phyloP scores from a whole-genome alignment of 2,797 vertebrate genomes.

The Chromobotia macracanthus region DNA sequence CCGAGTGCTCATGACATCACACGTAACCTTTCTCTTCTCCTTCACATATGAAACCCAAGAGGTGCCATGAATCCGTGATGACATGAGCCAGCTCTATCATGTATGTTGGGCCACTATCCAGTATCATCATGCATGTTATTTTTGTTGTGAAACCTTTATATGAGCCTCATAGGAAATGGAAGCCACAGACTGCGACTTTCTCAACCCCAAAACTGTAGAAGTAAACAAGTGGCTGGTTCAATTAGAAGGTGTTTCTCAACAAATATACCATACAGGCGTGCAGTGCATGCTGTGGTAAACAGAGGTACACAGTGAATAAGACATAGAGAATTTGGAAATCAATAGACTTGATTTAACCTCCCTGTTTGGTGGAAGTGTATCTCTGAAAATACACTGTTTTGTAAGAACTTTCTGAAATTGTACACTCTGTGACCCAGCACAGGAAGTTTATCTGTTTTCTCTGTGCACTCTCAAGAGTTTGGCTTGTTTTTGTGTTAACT shows the following conservation, averaged over 20 bases:
- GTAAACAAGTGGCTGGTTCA: conserved; percentile 61
- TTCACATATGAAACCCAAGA: conserved; percentile 47
- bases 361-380: conserved; percentile 60
- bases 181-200: conserved; percentile 81
- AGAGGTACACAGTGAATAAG: conserved; percentile 74
- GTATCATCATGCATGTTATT: conserved; percentile 43
- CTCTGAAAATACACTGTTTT: conserved; percentile 21
- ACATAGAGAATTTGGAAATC: conserved; percentile 47
- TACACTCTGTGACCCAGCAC: conserved; percentile 5
- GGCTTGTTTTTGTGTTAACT: conserved; percentile 20
- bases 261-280: conserved; percentile 69
- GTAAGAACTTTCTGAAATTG: conserved; percentile 7
- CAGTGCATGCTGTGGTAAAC: conserved; percentile 69
- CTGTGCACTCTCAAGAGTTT: neutral
- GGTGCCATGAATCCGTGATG: conserved; percentile 27
- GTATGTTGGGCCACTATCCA: conserved; percentile 22
- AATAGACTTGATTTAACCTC: conserved; percentile 69
- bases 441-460: neutral
- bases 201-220: conserved; percentile 81
- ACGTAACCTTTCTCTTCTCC: conserved; percentile 49
- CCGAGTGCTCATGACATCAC: conserved; percentile 55
- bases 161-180: conserved; percentile 56
- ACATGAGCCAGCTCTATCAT: conserved; percentile 39
- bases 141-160: conserved; percentile 30
- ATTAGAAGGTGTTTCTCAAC: conserved; percentile 78